Percentiles rank a stretch among this genome's conserved stretches.
Evolutionary conservation across 2,888 invertebrate species (phyloP).

Genomic region (Macrosiphum euphorbiae): DNA sequence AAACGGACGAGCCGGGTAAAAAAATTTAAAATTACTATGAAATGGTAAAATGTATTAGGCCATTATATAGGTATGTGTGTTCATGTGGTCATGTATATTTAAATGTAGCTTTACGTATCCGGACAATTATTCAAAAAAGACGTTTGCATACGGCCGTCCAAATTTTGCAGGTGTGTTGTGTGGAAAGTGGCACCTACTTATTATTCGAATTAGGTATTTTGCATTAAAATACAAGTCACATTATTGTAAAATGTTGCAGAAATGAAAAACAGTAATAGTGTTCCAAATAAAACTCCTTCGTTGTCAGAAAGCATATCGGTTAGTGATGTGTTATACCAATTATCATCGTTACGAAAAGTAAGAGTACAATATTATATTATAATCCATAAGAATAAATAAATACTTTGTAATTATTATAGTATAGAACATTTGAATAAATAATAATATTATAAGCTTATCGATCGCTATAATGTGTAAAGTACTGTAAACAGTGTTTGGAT

Average conservation of each 20-base stretch:
- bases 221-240: not conserved
- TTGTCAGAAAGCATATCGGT: slow-evolving; percentile 53
- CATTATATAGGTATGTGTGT: not conserved
- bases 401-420: not conserved
- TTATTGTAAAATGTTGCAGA: slow-evolving; percentile 31
- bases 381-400: not conserved
- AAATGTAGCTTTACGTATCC: slow-evolving; percentile 5
- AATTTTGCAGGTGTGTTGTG: slow-evolving; percentile 55
- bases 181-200: not conserved
- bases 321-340: slow-evolving; percentile 58
- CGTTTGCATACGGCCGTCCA: slow-evolving; percentile 34
- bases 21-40: not conserved
- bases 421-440: not conserved
- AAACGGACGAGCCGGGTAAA: slow-evolving; percentile 12
- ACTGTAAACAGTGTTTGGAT: not conserved
- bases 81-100: not conserved
- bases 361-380: not conserved
- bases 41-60: not conserved
- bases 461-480: no score
- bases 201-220: not conserved
- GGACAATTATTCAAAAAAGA: slow-evolving; percentile 39
- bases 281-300: slow-evolving; percentile 19
- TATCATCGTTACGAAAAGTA: slow-evolving; percentile 60
- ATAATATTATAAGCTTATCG: not conserved
- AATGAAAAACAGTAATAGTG: slow-evolving; percentile 44